A percentile compares a stretch with the other conserved stretches of the same genome.
Evolutionary conservation across 2,888 invertebrate species (phyloP).

Genomic region (Diploptera punctata): DNA sequence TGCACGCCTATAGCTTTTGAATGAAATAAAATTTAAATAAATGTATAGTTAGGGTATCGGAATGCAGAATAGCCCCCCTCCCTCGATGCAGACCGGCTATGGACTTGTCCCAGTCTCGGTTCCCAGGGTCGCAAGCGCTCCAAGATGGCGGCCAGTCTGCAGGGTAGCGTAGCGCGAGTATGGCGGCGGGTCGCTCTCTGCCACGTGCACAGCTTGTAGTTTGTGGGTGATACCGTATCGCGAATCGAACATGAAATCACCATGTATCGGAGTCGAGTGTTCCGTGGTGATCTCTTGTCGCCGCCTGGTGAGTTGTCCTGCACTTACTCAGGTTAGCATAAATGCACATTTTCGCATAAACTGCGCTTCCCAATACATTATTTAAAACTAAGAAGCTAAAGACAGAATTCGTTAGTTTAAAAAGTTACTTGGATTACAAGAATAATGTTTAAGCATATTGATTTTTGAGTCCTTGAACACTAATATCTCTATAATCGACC

Average conservation of each 20-base stretch:
- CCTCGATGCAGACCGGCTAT: not conserved
- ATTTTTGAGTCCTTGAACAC: no score
- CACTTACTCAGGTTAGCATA: constrained; percentile 4
- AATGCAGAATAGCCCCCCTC: not conserved
- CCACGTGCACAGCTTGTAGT: constrained; percentile 1
- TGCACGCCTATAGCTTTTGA: no score
- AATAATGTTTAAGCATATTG: no score
- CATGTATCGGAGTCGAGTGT: constrained; percentile 44
- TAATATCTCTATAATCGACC: no score
- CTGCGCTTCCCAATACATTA: no score
- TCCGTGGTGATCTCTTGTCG: constrained; percentile 43
- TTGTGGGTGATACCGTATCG: not conserved
- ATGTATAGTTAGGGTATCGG: not conserved
- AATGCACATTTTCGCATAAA: no score
- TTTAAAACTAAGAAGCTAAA: no score
- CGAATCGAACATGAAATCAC: constrained; percentile 29
- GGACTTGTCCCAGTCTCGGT: constrained; percentile 7
- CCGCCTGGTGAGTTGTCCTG: constrained; percentile 37
- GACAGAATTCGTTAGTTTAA: no score
- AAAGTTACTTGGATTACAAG: no score
- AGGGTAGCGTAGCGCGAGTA: not conserved
- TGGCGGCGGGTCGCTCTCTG: not conserved
- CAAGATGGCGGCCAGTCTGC: constrained; percentile 16
- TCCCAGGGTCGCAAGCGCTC: constrained; percentile 8
- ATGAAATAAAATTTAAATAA: no score